Evolutionary conservation across 2,113 vertebrate genomes (phyloP), one percentile per base, ranked within the genome.

Genomic region (Pseudorectes ferrugineus): DNA sequence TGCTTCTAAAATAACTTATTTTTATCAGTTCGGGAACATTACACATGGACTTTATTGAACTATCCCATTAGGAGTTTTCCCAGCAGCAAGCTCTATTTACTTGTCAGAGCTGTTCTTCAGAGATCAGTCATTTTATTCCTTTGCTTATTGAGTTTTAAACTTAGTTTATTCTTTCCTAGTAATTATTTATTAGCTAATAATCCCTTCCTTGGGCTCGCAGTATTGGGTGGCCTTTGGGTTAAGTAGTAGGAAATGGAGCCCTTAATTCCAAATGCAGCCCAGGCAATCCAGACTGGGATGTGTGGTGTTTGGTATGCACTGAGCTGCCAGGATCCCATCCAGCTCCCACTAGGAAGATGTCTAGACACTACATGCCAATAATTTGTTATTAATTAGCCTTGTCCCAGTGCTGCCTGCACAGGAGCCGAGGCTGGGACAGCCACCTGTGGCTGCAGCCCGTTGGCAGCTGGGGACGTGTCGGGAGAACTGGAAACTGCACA

Each of bases 141-240:
- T 93, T 75, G 73, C 80, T 85, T 85, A 59, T 0, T 28, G 49
- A 87, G 61, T 65, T 91, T 91, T 74, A 59, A 94, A 95, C 72
- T 88, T 29, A 11, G 33, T 66, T 91, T 90, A 77, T 74, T 86
- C 82, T 88, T 92, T 48, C 55, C n/a, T 9, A 74, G 75, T 73
- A 88, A 93, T 89, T 90, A 94, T 94, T 95, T 97, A 90, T 92
- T 94, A 83, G 71, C 46, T 92, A 92, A 89, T 94, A 93, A 95
- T 80, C 89, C 68, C 43, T 88, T 73, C 92, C 52, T 79, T 26
- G 54, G 75, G 65, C 49, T 67, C 0, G 0, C 38, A 36, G 71
- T 38, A 74, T 65, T 88, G 75, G 63, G 74, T 83, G 90, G 85
- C 92, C 88, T 85, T 72, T 73, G 25, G 82, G 78, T 94, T 92